Evolutionary conservation across 2,113 vertebrate species (phyloP).

Genomic region (Pithys albifrons): DNA sequence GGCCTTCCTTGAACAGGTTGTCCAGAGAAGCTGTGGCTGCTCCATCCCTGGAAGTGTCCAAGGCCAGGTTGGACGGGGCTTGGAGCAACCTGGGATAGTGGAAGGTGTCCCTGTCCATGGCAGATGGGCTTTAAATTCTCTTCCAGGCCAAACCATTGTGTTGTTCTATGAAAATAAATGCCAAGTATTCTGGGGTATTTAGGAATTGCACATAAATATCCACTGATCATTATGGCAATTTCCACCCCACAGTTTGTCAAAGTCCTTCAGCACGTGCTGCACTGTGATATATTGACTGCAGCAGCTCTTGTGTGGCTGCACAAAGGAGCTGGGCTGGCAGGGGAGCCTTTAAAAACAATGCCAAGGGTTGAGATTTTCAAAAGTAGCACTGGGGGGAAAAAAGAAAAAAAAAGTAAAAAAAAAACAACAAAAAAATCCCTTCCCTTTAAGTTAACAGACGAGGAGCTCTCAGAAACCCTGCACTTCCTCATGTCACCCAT

Average conservation of each 20-base stretch:
- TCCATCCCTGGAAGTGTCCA: background rate
- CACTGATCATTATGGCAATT: background rate
- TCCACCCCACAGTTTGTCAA: background rate
- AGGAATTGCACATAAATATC: background rate
- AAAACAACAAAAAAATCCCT: background rate
- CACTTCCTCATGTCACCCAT: background rate
- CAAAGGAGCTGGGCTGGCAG: background rate
- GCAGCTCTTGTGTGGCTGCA: background rate
- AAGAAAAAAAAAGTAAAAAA: too few species aligned
- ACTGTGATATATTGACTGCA: accelerated
- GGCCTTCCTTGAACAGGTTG: background rate
- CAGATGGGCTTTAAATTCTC: background rate
- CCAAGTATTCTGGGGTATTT: background rate
- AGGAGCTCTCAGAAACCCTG: background rate
- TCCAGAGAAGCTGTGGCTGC: background rate
- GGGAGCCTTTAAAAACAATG: background rate
- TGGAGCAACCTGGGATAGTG: background rate
- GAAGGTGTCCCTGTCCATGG: background rate
- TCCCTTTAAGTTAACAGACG: background rate
- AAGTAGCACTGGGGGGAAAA: background rate
- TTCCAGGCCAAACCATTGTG: background rate
- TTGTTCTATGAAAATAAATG: background rate
- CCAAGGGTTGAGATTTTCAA: background rate
- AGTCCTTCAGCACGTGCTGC: background rate
- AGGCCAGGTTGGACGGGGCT: background rate